These are phyloP conservation scores for Drosophila bocqueti DNA, from an alignment of 1,140 invertebrate species.

Conservation along the genomic window DNA sequence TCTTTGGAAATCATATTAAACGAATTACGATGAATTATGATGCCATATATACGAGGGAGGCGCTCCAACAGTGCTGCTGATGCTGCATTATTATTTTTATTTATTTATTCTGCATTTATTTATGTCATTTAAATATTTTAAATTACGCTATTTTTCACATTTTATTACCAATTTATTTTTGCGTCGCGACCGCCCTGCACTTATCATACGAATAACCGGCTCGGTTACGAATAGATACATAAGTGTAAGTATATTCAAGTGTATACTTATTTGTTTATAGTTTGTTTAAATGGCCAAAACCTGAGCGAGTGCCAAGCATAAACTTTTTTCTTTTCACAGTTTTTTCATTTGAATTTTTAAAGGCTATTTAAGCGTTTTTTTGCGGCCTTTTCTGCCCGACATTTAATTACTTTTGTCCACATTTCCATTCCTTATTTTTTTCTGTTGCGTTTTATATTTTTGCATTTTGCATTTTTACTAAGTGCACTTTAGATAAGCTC, in stretches of 20 bases:
- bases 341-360: constrained; percentile 8
- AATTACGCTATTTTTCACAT: constrained; percentile 79
- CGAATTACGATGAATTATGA: constrained; percentile 76
- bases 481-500: constrained; percentile 72
- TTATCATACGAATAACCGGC: constrained; percentile 53
- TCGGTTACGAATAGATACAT: neutral
- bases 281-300: constrained; percentile 69
- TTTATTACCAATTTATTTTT: constrained; percentile 82
- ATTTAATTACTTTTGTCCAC: constrained; percentile 72
- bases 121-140: constrained; percentile 78
- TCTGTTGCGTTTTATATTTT: constrained; percentile 30
- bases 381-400: constrained; percentile 53
- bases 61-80: constrained; percentile 12
- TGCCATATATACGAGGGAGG: constrained; percentile 33
- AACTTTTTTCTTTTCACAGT: neutral
- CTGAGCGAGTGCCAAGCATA: constrained; percentile 25
- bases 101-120: constrained; percentile 80
- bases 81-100: constrained; percentile 76
- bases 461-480: constrained; percentile 48
- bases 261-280: constrained; percentile 59
- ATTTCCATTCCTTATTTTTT: constrained; percentile 16
- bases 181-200: constrained; percentile 42
- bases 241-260: neutral
- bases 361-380: constrained; percentile 11
- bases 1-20: constrained; percentile 78